Evolutionary conservation across 2,113 vertebrate species (phyloP).

Genomic region (Lanius collurio): DNA sequence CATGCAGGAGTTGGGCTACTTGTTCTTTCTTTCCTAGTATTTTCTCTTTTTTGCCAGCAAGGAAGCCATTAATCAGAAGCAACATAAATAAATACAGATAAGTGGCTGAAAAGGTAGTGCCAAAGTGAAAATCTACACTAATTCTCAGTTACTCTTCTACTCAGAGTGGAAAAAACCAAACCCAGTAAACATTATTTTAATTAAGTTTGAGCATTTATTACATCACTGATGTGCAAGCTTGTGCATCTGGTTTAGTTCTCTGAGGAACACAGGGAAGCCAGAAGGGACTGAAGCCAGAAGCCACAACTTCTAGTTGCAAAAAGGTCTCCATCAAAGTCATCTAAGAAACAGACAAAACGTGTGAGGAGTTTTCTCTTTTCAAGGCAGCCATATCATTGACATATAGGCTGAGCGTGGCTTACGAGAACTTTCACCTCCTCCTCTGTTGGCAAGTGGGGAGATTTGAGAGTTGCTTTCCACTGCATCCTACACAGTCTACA

Average conservation of each 20-base stretch:
- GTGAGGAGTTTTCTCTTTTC: background rate
- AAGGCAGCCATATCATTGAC: background rate
- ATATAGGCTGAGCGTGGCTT: background rate
- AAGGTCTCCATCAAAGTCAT: background rate
- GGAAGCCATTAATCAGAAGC: background rate
- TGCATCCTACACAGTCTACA: background rate
- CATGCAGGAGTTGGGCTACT: background rate
- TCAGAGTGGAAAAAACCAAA: background rate
- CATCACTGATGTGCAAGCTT: background rate
- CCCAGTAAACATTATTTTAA: background rate
- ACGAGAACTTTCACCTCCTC: background rate
- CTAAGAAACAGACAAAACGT: background rate
- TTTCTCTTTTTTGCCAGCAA: background rate
- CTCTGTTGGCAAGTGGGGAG: background rate
- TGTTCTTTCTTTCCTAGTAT: background rate
- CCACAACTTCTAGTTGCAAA: background rate
- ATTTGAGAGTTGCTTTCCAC: background rate
- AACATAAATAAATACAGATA: background rate
- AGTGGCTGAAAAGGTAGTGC: background rate
- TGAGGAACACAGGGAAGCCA: background rate
- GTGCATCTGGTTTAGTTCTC: background rate
- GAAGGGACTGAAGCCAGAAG: background rate
- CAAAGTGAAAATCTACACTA: background rate
- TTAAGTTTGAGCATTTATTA: background rate
- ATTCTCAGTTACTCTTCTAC: background rate